Evolutionary conservation across 1,140 invertebrate species (phyloP).

Genomic region (Halotydeus destructor): DNA sequence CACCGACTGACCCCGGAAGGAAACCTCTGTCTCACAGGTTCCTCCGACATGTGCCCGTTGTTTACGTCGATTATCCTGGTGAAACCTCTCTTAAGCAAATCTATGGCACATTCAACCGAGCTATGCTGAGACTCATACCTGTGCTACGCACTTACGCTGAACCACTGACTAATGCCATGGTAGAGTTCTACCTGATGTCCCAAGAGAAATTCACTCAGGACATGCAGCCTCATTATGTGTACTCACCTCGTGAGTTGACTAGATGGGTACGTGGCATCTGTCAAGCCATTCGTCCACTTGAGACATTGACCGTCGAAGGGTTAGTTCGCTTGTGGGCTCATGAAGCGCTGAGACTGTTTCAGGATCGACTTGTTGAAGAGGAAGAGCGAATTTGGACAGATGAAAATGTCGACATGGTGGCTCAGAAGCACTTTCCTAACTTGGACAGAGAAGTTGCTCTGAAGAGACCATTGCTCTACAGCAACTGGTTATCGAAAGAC

Average conservation of each 20-base stretch:
- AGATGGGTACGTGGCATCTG: conserved; percentile 97
- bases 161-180: conserved; percentile 94
- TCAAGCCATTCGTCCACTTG: conserved; percentile 83
- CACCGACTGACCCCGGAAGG: conserved; percentile 93
- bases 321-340: conserved; percentile 94
- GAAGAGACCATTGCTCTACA: conserved; percentile 78
- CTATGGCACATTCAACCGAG: conserved; percentile 91
- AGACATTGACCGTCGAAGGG: conserved; percentile 72
- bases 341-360: conserved; percentile 91
- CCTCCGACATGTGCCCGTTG: conserved; percentile 82
- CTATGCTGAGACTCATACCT: conserved; percentile 83
- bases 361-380: conserved; percentile 74
- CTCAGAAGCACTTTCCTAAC: conserved; percentile 80
- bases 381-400: conserved; percentile 91
- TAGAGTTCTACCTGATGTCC: conserved; percentile 88
- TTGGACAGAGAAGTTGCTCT: conserved; percentile 69
- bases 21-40: conserved; percentile 80
- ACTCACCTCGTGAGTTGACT: conserved; percentile 98
- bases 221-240: conserved; percentile 99
- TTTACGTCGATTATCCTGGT: conserved; percentile 98
- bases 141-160: conserved; percentile 76
- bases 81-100: conserved; percentile 93
- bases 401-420: conserved; percentile 85
- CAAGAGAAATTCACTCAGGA: conserved; percentile 98
- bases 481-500: conserved; percentile 96